A percentile compares a stretch with the other conserved stretches of the same genome.
These are phyloP conservation scores for Platypus cylindrus DNA, from an alignment of 2,888 invertebrate genomes.

Conservation along the genomic window DNA sequence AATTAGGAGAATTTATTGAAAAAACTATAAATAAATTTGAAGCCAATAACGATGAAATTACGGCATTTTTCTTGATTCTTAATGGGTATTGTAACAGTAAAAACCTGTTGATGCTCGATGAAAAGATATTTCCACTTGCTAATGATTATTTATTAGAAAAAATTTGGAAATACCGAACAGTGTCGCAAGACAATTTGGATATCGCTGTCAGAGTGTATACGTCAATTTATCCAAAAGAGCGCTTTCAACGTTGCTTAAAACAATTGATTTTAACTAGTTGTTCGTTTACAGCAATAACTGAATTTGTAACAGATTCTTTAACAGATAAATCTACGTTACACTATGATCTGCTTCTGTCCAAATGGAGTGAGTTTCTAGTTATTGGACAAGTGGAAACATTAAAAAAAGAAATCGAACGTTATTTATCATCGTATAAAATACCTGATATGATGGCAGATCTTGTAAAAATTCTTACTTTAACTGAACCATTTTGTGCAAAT, in stretches of 20 bases:
- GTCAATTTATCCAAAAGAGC: conserved; percentile 30
- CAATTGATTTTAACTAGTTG: conserved; percentile 24
- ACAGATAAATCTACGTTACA: conserved; percentile 18
- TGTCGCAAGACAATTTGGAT: conserved; percentile 30
- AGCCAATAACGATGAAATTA: conserved; percentile 33
- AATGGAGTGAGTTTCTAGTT: conserved; percentile 23
- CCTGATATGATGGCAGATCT: conserved; percentile 26
- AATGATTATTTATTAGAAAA: conserved; percentile 37
- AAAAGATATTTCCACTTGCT: conserved; percentile 29
- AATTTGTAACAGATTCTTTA: conserved; percentile 20
- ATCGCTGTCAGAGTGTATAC: conserved; percentile 36
- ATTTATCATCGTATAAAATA: conserved; percentile 31
- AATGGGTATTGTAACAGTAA: conserved; percentile 18
- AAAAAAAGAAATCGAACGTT: conserved; percentile 18
- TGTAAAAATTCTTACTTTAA: conserved; percentile 24
- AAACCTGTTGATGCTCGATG: conserved; percentile 17
- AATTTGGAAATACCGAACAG: conserved; percentile 30
- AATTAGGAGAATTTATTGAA: conserved; percentile 43
- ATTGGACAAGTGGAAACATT: conserved; percentile 26
- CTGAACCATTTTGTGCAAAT: conserved; percentile 12
- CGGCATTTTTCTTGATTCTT: conserved; percentile 38
- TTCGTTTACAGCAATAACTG: conserved; percentile 25
- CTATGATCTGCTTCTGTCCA: conserved; percentile 23
- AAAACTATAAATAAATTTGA: conserved; percentile 38
- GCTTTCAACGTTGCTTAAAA: conserved; percentile 33